phyloP scores from a whole-genome alignment of 2,113 vertebrate species.

The Tachuris rubrigastra region DNA sequence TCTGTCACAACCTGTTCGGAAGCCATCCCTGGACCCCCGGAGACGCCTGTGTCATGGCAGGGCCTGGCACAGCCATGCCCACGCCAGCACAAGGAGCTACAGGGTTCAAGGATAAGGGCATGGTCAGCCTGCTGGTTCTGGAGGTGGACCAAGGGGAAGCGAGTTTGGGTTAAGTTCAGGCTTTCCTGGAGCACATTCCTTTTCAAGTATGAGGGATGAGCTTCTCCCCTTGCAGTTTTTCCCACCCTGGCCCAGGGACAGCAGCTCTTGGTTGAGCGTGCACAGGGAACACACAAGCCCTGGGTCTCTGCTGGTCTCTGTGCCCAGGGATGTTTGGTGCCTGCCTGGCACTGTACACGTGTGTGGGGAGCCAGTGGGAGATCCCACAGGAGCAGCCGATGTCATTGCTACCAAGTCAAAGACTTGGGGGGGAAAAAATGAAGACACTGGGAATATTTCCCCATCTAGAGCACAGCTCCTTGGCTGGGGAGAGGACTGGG shows the following conservation, averaged over 20 bases:
- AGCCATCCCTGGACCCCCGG: neutral
- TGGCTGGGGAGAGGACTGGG: neutral
- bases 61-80: neutral
- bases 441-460: neutral
- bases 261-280: neutral
- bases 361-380: rapidly evolving
- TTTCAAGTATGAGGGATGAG: neutral
- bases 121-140: neutral
- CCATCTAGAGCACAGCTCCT: rapidly evolving
- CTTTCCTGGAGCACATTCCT: neutral
- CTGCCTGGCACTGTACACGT: rapidly evolving
- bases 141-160: neutral
- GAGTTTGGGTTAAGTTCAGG: neutral
- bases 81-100: rapidly evolving
- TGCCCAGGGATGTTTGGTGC: neutral
- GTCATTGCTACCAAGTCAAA: neutral
- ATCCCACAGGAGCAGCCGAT: neutral
- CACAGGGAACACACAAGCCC: neutral
- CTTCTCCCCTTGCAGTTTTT: neutral
- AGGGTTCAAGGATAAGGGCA: neutral
- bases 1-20: conserved; percentile 57
- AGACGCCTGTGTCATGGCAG: neutral
- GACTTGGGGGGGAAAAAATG: neutral
- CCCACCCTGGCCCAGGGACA: neutral
- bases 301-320: neutral